A percentile compares a stretch with the other conserved stretches of the same genome.
Evolutionary conservation across 1,140 invertebrate species (phyloP).

Genomic region (Panonychus citri): DNA sequence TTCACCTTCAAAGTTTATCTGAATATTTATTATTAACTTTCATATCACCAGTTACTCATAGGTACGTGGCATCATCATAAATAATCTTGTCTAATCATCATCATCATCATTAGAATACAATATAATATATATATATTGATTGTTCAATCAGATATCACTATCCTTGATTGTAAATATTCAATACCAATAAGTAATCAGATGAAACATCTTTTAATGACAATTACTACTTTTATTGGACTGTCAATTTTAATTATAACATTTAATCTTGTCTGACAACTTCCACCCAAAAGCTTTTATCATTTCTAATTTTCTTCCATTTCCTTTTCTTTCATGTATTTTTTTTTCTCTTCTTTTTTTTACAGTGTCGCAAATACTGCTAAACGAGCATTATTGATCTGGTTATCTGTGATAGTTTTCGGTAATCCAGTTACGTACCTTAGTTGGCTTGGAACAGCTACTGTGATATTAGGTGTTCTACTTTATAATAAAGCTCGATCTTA

Average conservation of each 20-base stretch:
- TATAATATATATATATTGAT: neutral
- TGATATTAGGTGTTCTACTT: constrained; percentile 48
- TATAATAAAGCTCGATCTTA: constrained; percentile 31
- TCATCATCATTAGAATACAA: too few relatives aligned
- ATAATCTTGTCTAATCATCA: neutral
- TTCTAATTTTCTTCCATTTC: neutral
- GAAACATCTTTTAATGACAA: too few relatives aligned
- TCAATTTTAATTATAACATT: too few relatives aligned
- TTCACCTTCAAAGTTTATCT: constrained; percentile 65
- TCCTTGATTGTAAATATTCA: neutral
- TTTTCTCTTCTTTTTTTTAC: constrained; percentile 20
- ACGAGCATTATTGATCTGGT: constrained; percentile 55
- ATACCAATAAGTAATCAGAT: neutral
- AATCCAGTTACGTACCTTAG: constrained; percentile 52
- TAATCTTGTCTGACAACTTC: too few relatives aligned
- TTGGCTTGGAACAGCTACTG: constrained; percentile 44
- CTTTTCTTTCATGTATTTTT: neutral
- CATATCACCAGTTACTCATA: constrained; percentile 62
- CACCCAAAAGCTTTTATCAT: too few relatives aligned
- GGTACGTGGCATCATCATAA: constrained; percentile 27
- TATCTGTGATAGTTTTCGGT: constrained; percentile 52
- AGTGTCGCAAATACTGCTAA: constrained; percentile 69
- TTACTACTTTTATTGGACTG: too few relatives aligned
- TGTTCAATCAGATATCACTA: neutral
- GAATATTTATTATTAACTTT: constrained; percentile 65